Percentiles rank a stretch among this genome's conserved stretches.
These are phyloP conservation scores for Myathropa florea DNA, from an alignment of 2,888 invertebrate species.

Conservation along the genomic window DNA sequence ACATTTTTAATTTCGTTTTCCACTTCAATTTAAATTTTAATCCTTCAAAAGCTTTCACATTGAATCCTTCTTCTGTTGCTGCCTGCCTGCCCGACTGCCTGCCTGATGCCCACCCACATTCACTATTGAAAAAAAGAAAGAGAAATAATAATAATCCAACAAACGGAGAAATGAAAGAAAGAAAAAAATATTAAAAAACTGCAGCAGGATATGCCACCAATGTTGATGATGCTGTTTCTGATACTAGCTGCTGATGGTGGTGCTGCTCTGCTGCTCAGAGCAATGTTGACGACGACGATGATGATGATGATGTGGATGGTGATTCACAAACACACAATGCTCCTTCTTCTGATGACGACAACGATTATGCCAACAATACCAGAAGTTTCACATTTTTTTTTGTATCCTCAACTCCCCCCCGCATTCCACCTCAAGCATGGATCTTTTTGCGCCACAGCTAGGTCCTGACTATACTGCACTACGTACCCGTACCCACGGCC, in stretches of 20 bases:
- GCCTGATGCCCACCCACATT: not conserved
- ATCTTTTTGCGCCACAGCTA: slow-evolving; percentile 30
- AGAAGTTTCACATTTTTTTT: slow-evolving; percentile 43
- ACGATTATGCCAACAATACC: slow-evolving; percentile 67
- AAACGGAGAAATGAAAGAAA: slow-evolving; percentile 4
- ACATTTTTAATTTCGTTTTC: slow-evolving; percentile 66
- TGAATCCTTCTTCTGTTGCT: slow-evolving; percentile 56
- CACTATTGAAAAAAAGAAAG: slow-evolving; percentile 45
- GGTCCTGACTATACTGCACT: slow-evolving; percentile 18
- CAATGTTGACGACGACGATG: slow-evolving; percentile 10
- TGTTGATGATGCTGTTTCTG: slow-evolving; percentile 60
- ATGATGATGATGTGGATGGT: slow-evolving; percentile 25
- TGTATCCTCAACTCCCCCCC: slow-evolving; percentile 1
- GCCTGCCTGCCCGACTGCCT: slow-evolving; percentile 31
- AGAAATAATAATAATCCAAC: slow-evolving; percentile 35
- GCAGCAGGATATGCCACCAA: slow-evolving; percentile 56
- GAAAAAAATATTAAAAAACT: slow-evolving; percentile 43
- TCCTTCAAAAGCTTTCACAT: slow-evolving; percentile 69
- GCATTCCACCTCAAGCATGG: slow-evolving; percentile 8
- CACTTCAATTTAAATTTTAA: slow-evolving; percentile 70
- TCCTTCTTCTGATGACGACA: slow-evolving; percentile 63
- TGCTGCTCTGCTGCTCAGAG: not conserved
- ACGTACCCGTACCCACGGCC: not conserved
- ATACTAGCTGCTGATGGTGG: not conserved
- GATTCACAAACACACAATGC: slow-evolving; percentile 58